Evolutionary conservation across 2,888 invertebrate genomes (phyloP), one percentile per base, ranked within the genome.

Genomic region (Hypolimnas misippus): DNA sequence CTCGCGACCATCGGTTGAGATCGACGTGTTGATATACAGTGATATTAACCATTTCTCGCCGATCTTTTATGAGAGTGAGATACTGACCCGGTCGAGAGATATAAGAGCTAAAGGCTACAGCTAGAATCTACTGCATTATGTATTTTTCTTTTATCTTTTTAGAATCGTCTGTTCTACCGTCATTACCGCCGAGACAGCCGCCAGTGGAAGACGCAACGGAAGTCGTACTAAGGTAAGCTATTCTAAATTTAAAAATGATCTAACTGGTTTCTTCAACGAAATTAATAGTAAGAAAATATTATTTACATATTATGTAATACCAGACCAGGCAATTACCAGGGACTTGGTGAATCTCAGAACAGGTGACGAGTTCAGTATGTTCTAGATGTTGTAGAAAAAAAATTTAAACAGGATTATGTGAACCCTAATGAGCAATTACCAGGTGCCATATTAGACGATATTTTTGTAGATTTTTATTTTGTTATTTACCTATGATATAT

Each of bases 101-200:
- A n/a, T n/a, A n/a, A n/a, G n/a, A n/a, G n/a, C n/a, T n/a, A n/a
- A n/a, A n/a, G n/a, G n/a, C 10, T 31, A 31, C 31, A 31, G 31
- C 1, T 10, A 8, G 31, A 5, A 8, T 33, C 8, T 10, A 12
- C 12, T 33, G 10, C 0, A 6, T 44, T 33, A 14, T 8, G 35
- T 31, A 54, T 4, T 54, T 3, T 19, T 44, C 6, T 19, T 10
- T 6, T 40, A 14, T 49, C 12, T 16, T 49, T 59, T 3, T 19
- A 89, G 91, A 92, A 65, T 89, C 90, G 0, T 70, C 85, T 2
- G 91, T 91, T 62, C 70, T 92, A 21, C 91, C 91, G 0, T 91
- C 91, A 0, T 66, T 86, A n/a, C 91, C 91, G 1, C 88, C 91
- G 6, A 67, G 91, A 10, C 84, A 84, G 53, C 78, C 83, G 2